Evolutionary conservation across 2,797 vertebrate genomes (phyloP), one percentile per base, ranked within the genome.

Genomic region (Corythornis leucogaster): DNA sequence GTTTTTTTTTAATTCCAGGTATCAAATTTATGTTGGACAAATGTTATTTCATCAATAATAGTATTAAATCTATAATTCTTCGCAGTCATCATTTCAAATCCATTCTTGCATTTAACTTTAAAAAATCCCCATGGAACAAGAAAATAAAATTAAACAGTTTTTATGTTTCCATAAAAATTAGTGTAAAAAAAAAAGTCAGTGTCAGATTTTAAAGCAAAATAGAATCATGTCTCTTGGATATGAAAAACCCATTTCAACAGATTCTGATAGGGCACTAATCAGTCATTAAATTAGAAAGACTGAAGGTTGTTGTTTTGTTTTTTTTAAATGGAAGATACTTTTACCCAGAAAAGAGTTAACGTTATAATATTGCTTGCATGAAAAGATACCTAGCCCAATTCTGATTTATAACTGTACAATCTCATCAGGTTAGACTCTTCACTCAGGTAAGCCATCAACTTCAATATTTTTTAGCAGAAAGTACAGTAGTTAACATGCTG

Each of bases 41-140:
- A 28, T 40, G 6, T 2, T 38, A 33, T 13, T 50, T 54, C 7
- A 35, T 43, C 17, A 45, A 4, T 18, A 54, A 40, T 2, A 30
- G 6, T 30, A 67, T 46, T 77, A 53, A 57, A 22, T 53, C 8
- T 33, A 28, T 21, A 55, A 61, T 64, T 75, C 5, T 10, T 31
- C 35, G 8, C 2, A 31, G 3, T 61, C 5, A 17, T 31, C 20
- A 45, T 69, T 84, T 59, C 10, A 75, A 51, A 59, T 25, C 30
- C 2, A 28, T 35, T 4, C 3, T n/a, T 77, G 5, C 48, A 7
- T 68, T 87, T 71, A 79, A 71, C 12, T 79, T 4, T 4, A 50
- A 43, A 57, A 61, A 9, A 1, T 4, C 3, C 15, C 1, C 24
- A 38, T 9, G 6, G 48, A 38, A 2, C 1, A 43, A 66, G 13